Conservation (phyloP, 1,140 invertebrate species). For the Apocrypta bakeri region DNA sequence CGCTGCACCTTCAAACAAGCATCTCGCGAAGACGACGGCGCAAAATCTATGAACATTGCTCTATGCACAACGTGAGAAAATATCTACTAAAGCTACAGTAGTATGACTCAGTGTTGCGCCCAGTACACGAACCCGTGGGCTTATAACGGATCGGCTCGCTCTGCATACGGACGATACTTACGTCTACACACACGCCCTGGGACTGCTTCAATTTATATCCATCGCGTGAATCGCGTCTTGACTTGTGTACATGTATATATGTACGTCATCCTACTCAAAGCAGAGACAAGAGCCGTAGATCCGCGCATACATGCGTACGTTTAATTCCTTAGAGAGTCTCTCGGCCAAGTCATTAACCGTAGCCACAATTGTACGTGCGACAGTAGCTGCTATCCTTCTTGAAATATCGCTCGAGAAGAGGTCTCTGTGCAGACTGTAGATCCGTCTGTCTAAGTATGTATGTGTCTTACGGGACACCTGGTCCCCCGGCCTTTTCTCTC, state of each 20-base stretch:
- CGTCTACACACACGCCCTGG: neutral
- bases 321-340: neutral
- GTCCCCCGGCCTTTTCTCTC: neutral
- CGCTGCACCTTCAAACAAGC: too few species aligned
- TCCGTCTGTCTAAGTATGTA: too few species aligned
- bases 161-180: neutral
- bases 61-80: neutral
- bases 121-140: neutral
- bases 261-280: neutral
- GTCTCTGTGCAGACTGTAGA: too few species aligned
- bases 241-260: neutral
- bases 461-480: neutral
- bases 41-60: neutral
- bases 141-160: neutral
- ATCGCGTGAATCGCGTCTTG: neutral
- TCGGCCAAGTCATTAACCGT: neutral
- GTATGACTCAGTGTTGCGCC: neutral
- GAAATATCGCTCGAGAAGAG: neutral
- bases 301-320: neutral
- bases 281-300: neutral
- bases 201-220: slow-evolving; percentile 4
- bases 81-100: neutral
- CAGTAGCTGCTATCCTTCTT: neutral
- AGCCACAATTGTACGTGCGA: neutral
- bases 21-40: neutral